Evolutionary conservation across 2,888 invertebrate species (phyloP), one percentile per base, ranked within the genome.

Genomic region (Caenorhabditis plicata): DNA sequence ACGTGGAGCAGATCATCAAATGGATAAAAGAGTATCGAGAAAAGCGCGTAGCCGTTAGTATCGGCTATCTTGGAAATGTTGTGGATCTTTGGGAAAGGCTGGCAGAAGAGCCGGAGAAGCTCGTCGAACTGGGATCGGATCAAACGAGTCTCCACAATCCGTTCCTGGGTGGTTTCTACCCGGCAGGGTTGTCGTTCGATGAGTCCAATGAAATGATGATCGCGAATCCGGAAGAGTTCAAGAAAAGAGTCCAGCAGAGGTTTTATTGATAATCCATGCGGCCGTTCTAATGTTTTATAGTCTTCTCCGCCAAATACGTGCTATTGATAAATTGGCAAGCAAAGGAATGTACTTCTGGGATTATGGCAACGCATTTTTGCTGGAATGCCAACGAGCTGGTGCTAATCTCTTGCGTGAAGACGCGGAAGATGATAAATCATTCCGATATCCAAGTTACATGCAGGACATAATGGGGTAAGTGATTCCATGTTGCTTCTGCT

Each of bases 81-180:
- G 85, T 85, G 2, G 83, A 83, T 66, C 61, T 86, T 23, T 86
- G 85, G 85, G 86, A 86, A 72, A 73, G 83, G 35, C 71, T 87
- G 33, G 85, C 82, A 9, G 73, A 80, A 13, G 85, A 85, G 53
- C 81, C 84, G 33, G 86, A 87, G 38, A 68, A 84, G n/a, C 74
- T 87, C 25, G 86, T 83, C 0, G 86, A 87, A 36, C 78, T 87
- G 15, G 87, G 86, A 0, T 86, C 86, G 1, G 87, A 87, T 75
- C 87, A 87, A 77, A 87, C 87, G 0, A 86, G 86, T 0, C 85
- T 85, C 44, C 87, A 87, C 75, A 86, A 86, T 71, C 86, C 86
- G 0, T 86, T 83, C 76, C 82, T 83, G 38, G 87, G 86, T 0
- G 87, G 69, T 2, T 69, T 58, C 39, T 69, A 69, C 27, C 69